A percentile compares a stretch with the other conserved stretches of the same genome.
Evolutionary conservation across 2,113 vertebrate genomes (phyloP).

Genomic region (Thamnophis sirtalis): DNA sequence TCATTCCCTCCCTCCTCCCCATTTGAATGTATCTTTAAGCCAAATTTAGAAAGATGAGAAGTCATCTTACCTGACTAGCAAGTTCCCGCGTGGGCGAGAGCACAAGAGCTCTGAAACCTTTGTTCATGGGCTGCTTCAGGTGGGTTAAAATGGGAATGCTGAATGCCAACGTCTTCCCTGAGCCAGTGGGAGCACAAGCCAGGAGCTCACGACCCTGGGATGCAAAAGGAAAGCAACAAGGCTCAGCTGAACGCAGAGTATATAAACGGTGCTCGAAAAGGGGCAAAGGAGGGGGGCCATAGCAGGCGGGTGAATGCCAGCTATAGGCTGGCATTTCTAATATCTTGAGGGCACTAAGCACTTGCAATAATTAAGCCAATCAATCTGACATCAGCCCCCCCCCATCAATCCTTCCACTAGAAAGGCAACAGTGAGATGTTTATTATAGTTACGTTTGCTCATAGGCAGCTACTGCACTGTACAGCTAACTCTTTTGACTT

Average conservation of each 20-base stretch:
- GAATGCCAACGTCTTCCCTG: slow-evolving; percentile 94
- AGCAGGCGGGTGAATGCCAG: too few species aligned
- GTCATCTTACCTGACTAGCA: slow-evolving; percentile 83
- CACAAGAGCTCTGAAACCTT: slow-evolving; percentile 88
- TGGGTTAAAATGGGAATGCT: slow-evolving; percentile 86
- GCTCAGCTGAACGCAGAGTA: too few species aligned
- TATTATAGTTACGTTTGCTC: background rate
- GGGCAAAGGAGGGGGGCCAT: background rate
- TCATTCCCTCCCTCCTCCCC: too few species aligned
- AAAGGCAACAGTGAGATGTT: background rate
- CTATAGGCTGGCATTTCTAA: background rate
- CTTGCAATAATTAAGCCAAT: background rate
- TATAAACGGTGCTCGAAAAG: background rate
- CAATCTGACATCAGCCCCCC: background rate
- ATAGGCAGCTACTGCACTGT: background rate
- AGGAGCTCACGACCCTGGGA: slow-evolving; percentile 85
- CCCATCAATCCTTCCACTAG: background rate
- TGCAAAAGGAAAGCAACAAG: background rate
- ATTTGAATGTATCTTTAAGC: background rate
- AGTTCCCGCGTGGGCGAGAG: slow-evolving; percentile 93
- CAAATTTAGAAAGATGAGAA: accelerated
- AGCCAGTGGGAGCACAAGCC: slow-evolving; percentile 94
- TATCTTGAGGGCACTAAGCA: background rate
- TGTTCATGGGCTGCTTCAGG: slow-evolving; percentile 85
- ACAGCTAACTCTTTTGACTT: background rate